phyloP scores from a whole-genome alignment of 1,140 invertebrate species.

The Brachionus koreanus region DNA sequence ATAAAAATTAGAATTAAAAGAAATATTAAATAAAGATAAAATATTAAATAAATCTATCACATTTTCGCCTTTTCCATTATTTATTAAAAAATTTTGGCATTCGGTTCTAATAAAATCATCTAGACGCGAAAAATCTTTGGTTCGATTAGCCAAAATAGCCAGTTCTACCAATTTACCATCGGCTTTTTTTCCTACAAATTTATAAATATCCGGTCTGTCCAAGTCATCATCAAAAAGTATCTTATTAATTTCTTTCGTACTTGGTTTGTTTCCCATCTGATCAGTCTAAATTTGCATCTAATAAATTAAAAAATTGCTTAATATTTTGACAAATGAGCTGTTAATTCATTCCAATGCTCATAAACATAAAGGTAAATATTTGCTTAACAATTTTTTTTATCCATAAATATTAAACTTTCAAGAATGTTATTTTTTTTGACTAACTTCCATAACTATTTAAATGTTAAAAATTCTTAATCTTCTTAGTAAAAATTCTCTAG shows the following conservation, averaged over 20 bases:
- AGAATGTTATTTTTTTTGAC: background rate
- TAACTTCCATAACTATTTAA: background rate
- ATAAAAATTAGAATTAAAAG: background rate
- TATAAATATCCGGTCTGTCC: constrained; percentile 50
- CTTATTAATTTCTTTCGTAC: constrained; percentile 9
- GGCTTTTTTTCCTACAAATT: constrained; percentile 62
- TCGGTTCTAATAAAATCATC: constrained; percentile 67
- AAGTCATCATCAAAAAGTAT: constrained; percentile 13
- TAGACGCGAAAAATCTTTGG: constrained; percentile 47
- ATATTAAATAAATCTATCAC: constrained; percentile 61
- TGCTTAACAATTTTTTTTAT: background rate
- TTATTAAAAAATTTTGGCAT: constrained; percentile 85
- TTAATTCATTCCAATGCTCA: background rate
- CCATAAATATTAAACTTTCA: background rate
- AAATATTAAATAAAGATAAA: constrained; percentile 47
- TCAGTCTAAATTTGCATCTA: background rate
- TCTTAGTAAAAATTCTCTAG: background rate
- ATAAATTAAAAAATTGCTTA: background rate
- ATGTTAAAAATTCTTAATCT: background rate
- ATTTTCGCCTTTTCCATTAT: constrained; percentile 80
- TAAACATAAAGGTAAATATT: constrained; percentile 4
- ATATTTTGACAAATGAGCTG: background rate
- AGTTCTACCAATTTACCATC: constrained; percentile 84
- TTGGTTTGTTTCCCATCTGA: constrained; percentile 15
- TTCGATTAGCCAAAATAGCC: constrained; percentile 78